Evolutionary conservation across 1,140 invertebrate species (phyloP), one percentile per base, ranked within the genome.

Genomic region (Philaenus spumarius): DNA sequence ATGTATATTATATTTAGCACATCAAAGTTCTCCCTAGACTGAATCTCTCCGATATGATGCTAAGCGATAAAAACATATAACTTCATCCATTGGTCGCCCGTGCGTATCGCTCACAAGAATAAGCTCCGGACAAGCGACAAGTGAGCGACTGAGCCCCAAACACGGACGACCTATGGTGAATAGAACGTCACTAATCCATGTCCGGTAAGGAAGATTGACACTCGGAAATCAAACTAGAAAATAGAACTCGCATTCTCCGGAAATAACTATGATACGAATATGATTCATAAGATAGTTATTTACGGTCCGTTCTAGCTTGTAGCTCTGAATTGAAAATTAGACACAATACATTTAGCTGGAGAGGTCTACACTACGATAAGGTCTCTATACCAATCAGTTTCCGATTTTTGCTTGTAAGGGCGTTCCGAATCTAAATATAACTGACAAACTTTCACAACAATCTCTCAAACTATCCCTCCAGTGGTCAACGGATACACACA

Each of bases 101-200:
- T 59, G 58, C 45, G 39, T 63, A 59, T 59, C 58, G 22, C 26
- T 48, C 58, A 63, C 62, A 43, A 35, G 30, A 47, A 19, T n/a
- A 15, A 19, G 58, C 40, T 59, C 58, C 47, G 52, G 58, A 63
- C 9, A 52, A 24, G 50, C 55, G 39, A 26, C 35, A 54, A 57
- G 55, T 63, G 58, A 57, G 39, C 26, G 39, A 59, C 62, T 63
- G 62, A 63, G 62, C 62, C 62, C 62, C 62, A 57, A 58, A 48
- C 58, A 57, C 45, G 19, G 22, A 15, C 24, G 17, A 48, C 26
- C 20, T 47, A 55, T 57, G 55, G 40, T 39, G 42, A 12, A 40
- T n/a, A n/a, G n/a, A n/a, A 37, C 42, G 43, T 53, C 42, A 37
- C 37, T 22, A 39, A 45, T 48, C 55, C 54, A 56, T 40, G 35